Evolutionary conservation across 2,888 invertebrate genomes (phyloP).

Genomic region (Pecten maximus): DNA sequence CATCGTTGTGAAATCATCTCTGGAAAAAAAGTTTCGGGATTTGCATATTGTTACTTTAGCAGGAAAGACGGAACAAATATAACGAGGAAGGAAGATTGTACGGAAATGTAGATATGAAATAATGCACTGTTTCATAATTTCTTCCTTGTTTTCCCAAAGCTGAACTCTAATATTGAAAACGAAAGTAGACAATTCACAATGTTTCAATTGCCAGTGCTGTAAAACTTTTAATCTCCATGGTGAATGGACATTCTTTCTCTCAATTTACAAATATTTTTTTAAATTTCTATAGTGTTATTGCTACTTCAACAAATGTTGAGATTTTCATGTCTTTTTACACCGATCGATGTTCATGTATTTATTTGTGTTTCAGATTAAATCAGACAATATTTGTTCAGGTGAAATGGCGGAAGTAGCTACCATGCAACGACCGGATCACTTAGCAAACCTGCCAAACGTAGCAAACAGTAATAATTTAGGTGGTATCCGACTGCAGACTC

Average conservation of each 20-base stretch:
- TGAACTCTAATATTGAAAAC: background rate
- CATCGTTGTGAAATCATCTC: background rate
- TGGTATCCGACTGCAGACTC: background rate
- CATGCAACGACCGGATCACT: background rate
- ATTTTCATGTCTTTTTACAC: too few species aligned
- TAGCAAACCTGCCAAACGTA: background rate
- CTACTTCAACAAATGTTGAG: too few species aligned
- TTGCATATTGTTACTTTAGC: background rate
- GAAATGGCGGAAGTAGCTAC: background rate
- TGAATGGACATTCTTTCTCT: too few species aligned
- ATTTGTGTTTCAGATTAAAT: background rate
- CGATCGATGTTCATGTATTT: too few species aligned
- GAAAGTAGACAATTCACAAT: slow-evolving; percentile 8
- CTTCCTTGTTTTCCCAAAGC: background rate
- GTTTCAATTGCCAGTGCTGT: too few species aligned
- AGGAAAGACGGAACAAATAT: background rate
- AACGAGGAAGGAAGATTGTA: background rate
- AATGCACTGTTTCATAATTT: background rate
- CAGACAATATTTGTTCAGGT: background rate
- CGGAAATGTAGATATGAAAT: background rate
- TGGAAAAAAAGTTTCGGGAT: background rate
- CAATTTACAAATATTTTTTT: too few species aligned
- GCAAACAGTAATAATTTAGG: background rate
- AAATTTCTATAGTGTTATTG: too few species aligned
- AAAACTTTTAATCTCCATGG: too few species aligned